phyloP scores from a whole-genome alignment of 1,140 invertebrate species.

The Sycophila sp. region DNA sequence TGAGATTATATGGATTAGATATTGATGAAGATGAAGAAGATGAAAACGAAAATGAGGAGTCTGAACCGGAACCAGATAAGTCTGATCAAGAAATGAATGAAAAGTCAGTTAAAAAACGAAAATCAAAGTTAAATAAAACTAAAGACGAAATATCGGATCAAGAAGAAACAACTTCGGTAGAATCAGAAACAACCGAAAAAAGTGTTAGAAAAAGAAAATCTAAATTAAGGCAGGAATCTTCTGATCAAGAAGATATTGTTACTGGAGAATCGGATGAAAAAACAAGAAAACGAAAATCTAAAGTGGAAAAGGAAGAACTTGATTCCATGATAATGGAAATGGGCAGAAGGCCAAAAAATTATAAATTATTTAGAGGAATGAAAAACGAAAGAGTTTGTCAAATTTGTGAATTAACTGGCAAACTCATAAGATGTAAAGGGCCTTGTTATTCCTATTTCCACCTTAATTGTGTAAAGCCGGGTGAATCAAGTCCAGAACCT shows the following conservation, averaged over 20 bases:
- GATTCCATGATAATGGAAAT: conserved; percentile 31
- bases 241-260: conserved; percentile 19
- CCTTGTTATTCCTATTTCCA: conserved; percentile 64
- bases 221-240: conserved; percentile 24
- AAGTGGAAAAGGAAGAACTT: conserved; percentile 21
- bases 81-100: conserved; percentile 3
- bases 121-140: conserved; percentile 12
- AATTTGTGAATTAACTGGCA: conserved; percentile 71
- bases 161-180: conserved; percentile 36
- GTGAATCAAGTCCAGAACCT: conserved; percentile 58
- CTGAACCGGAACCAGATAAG: background rate
- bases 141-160: conserved; percentile 27
- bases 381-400: conserved; percentile 74
- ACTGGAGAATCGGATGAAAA: conserved; percentile 32
- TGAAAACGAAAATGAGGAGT: background rate
- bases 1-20: conserved; percentile 21
- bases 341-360: conserved; percentile 55
- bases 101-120: background rate
- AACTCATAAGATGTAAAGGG: conserved; percentile 74
- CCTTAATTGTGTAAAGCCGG: conserved; percentile 58
- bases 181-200: conserved; percentile 37
- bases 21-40: conserved; percentile 17
- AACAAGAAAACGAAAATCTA: conserved; percentile 44
- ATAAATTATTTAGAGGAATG: conserved; percentile 72
- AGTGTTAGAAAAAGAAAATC: background rate